These are phyloP conservation scores for Temnothorax curvispinosus DNA, from an alignment of 1,140 invertebrate species.

Conservation along the genomic window DNA sequence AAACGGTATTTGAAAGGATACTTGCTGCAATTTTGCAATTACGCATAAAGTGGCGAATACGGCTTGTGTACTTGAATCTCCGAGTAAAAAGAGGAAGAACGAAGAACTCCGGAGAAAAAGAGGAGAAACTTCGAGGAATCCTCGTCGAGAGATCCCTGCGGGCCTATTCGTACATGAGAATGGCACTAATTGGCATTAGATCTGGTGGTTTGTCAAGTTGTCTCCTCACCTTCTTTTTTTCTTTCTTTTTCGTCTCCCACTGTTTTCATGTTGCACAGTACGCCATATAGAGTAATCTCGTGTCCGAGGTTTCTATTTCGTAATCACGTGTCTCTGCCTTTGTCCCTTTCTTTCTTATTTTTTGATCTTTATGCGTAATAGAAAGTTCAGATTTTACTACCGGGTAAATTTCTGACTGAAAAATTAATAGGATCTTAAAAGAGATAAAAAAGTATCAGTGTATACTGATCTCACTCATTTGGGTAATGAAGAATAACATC, in stretches of 20 bases:
- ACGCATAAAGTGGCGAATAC: conserved; percentile 77
- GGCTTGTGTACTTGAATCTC: conserved; percentile 70
- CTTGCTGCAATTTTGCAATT: not conserved
- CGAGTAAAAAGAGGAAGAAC: conserved; percentile 43
- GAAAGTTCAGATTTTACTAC: not conserved
- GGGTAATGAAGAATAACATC: not conserved
- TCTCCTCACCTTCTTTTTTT: conserved; percentile 3
- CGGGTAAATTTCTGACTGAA: not conserved
- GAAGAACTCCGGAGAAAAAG: conserved; percentile 25
- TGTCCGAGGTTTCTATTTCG: conserved; percentile 63
- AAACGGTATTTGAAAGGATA: not conserved
- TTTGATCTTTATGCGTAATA: not conserved
- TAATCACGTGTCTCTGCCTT: conserved; percentile 21
- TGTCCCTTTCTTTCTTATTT: conserved; percentile 27
- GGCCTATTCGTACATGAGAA: conserved; percentile 76
- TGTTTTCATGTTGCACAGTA: conserved; percentile 30
- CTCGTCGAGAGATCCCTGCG: conserved; percentile 60
- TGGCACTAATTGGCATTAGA: conserved; percentile 86
- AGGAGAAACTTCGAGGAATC: conserved; percentile 68
- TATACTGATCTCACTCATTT: not conserved
- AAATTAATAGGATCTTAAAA: not conserved
- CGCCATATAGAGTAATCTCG: conserved; percentile 48
- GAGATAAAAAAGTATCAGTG: not conserved
- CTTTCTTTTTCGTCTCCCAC: not conserved
- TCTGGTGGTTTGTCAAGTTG: conserved; percentile 83